Percentiles rank a stretch among this genome's conserved stretches.
phyloP scores from a whole-genome alignment of 2,113 vertebrate species.

The Sphyrna mokarran region DNA sequence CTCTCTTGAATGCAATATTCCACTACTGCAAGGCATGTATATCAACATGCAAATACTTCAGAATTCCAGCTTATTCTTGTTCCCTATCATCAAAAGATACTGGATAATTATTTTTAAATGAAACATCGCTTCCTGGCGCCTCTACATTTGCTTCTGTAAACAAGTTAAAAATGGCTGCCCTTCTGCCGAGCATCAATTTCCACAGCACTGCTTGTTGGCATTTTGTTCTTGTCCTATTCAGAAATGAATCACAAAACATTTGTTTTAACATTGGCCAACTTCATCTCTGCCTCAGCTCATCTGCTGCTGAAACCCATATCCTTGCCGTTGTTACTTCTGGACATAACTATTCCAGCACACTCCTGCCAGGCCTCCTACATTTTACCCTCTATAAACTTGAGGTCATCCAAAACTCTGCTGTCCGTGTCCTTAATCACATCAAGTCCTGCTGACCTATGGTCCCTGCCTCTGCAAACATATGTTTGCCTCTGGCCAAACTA shows the following conservation, averaged over 20 bases:
- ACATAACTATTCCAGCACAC: not conserved
- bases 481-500: not conserved
- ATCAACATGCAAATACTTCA: not conserved
- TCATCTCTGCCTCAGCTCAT: not conserved
- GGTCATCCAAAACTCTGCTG: no score
- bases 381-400: no score
- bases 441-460: not conserved
- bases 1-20: not conserved
- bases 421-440: not conserved
- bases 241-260: not conserved
- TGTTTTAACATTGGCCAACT: not conserved
- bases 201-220: not conserved
- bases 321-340: not conserved
- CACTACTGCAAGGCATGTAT: not conserved
- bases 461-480: not conserved
- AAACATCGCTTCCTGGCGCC: not conserved
- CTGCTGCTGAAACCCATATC: not conserved
- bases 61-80: not conserved
- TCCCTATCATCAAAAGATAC: not conserved
- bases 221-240: not conserved
- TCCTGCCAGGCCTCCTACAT: no score
- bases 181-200: not conserved
- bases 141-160: not conserved
- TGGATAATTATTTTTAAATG: not conserved
- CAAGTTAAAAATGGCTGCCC: not conserved